Evolutionary conservation across 1,140 invertebrate species (phyloP).

Genomic region (Heliothis subflexa): DNA sequence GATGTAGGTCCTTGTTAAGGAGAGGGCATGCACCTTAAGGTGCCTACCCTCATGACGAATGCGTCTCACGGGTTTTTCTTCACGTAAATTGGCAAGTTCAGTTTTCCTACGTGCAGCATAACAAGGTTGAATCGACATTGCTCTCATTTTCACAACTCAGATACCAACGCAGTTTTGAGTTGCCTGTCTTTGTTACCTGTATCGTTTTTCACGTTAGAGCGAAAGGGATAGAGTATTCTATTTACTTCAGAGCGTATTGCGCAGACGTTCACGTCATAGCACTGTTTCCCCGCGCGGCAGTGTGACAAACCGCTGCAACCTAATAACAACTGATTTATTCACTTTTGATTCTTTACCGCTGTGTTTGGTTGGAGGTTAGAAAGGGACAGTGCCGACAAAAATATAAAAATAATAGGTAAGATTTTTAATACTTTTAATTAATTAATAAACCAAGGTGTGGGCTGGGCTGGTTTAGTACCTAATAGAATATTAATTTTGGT

Average conservation of each 20-base stretch:
- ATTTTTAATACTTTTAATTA: not conserved
- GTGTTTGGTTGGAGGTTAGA: conserved; percentile 43
- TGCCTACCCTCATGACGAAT: not conserved
- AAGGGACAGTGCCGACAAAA: conserved; percentile 40
- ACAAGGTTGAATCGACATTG: conserved; percentile 44
- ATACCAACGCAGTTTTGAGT: conserved; percentile 33
- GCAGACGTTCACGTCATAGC: conserved; percentile 58
- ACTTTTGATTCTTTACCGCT: conserved; percentile 35
- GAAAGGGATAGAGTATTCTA: conserved; percentile 31
- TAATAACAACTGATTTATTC: conserved; percentile 44
- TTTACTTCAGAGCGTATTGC: conserved; percentile 45
- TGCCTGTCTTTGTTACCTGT: conserved; percentile 32
- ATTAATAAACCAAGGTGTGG: not conserved
- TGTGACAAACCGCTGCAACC: conserved; percentile 49
- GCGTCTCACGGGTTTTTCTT: conserved; percentile 6
- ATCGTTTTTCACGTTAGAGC: not conserved
- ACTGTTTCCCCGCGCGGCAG: conserved; percentile 46
- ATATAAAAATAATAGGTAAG: conserved; percentile 40
- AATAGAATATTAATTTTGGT: conserved; percentile 31
- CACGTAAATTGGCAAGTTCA: not conserved
- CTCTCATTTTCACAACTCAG: conserved; percentile 35
- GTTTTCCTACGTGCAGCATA: conserved; percentile 11
- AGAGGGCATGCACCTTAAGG: not conserved
- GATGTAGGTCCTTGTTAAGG: too few relatives aligned
- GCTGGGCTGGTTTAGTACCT: conserved; percentile 14